Evolutionary conservation across 2,888 invertebrate genomes (phyloP).

Genomic region (Baronia brevicornis): DNA sequence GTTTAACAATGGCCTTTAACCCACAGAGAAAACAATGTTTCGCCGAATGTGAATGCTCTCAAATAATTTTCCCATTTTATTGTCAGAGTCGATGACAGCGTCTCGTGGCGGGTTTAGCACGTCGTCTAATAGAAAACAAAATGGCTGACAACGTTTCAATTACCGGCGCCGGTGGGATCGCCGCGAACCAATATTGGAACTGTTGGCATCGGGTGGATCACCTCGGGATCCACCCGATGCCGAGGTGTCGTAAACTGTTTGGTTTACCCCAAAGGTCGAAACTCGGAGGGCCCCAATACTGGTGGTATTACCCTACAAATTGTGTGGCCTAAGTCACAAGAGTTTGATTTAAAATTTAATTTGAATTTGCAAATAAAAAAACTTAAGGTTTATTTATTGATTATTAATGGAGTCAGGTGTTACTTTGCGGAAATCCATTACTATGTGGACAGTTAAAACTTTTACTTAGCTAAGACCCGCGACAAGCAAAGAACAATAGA

Average conservation of each 20-base stretch:
- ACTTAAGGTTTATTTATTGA: not conserved
- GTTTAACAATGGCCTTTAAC: no score
- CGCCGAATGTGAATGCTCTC: no score
- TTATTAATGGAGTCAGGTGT: no score
- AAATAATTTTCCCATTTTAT: no score
- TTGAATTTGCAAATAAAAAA: not conserved
- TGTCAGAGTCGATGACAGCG: conserved; percentile 9
- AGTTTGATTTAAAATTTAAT: conserved; percentile 3
- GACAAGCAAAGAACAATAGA: no score
- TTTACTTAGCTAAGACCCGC: no score
- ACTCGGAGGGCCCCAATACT: conserved; percentile 19
- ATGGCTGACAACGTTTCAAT: conserved; percentile 29
- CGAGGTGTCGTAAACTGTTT: conserved; percentile 32
- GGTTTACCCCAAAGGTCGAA: conserved; percentile 31
- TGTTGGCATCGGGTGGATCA: conserved; percentile 20
- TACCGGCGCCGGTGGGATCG: conserved; percentile 20
- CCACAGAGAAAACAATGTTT: no score
- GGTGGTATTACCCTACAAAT: conserved; percentile 23
- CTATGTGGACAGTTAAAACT: no score
- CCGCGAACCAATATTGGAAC: conserved; percentile 24
- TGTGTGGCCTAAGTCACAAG: conserved; percentile 7
- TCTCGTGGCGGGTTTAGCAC: conserved; percentile 8
- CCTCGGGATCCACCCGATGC: conserved; percentile 22
- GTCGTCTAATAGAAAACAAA: conserved; percentile 16
- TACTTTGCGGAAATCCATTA: no score